Evolutionary conservation across 1,140 invertebrate genomes (phyloP).

Genomic region (Adelges cooleyi): DNA sequence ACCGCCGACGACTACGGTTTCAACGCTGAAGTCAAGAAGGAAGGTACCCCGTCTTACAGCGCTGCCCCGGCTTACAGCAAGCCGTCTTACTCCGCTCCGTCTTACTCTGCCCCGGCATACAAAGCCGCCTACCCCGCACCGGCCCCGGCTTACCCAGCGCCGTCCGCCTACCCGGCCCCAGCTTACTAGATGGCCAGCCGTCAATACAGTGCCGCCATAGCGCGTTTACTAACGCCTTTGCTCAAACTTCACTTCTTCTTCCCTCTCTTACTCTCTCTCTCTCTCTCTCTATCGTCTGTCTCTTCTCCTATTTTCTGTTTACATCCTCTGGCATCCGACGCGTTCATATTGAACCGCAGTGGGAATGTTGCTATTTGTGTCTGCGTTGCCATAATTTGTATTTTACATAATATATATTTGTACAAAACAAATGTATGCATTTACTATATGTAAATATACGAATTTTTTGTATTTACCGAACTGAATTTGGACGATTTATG

Average conservation of each 20-base stretch:
- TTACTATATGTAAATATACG: no score
- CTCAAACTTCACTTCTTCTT: not conserved
- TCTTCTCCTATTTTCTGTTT: not conserved
- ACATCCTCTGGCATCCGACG: not conserved
- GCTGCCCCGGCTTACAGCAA: slow-evolving; percentile 31
- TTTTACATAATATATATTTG: no score
- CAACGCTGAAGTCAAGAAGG: slow-evolving; percentile 38
- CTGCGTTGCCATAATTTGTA: no score
- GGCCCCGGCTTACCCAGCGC: not conserved
- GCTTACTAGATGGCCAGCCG: slow-evolving; percentile 11
- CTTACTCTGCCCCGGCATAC: slow-evolving; percentile 11
- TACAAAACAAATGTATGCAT: no score
- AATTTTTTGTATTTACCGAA: no score
- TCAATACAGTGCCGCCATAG: not conserved
- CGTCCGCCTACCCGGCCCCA: not conserved
- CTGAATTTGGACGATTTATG: no score
- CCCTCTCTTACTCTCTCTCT: not conserved
- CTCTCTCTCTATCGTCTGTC: not conserved
- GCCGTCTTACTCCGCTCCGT: slow-evolving; percentile 8
- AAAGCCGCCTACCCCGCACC: not conserved
- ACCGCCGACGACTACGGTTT: slow-evolving; percentile 40
- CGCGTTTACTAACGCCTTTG: no score
- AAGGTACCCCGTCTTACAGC: slow-evolving; percentile 27
- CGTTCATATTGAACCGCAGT: slow-evolving; percentile 16
- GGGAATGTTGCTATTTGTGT: no score